Conservation (phyloP, 2,113 vertebrate species). For the Pelecanus crispus region DNA sequence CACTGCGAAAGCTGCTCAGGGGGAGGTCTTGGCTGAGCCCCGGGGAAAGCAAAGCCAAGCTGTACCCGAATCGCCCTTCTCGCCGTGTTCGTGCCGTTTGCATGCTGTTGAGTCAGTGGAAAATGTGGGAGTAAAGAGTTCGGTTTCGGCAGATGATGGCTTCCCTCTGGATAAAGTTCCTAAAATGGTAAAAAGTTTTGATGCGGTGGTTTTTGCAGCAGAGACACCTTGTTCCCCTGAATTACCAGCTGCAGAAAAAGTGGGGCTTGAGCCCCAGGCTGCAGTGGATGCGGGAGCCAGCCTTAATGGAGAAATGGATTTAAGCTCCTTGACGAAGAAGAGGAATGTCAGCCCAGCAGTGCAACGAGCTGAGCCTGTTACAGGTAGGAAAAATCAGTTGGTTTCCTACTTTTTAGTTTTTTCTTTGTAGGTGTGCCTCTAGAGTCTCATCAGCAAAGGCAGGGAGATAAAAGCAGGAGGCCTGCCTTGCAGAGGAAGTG, state of each 20-base stretch:
- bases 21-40: background rate
- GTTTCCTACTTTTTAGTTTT: background rate
- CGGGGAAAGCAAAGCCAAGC: background rate
- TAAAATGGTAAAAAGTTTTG: conserved; percentile 20
- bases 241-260: background rate
- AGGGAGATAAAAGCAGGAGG: background rate
- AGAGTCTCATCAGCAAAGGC: background rate
- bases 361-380: background rate
- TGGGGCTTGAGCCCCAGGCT: background rate
- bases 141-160: background rate
- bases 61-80: background rate
- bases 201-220: background rate
- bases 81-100: background rate
- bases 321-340: background rate
- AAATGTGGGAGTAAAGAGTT: background rate
- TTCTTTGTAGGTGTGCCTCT: background rate
- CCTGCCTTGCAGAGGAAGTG: background rate
- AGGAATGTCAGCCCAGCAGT: background rate
- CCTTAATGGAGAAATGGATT: background rate
- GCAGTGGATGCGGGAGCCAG: background rate
- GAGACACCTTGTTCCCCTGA: background rate
- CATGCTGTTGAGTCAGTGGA: background rate
- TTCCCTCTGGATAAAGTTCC: conserved; percentile 44
- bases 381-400: conserved; percentile 60
- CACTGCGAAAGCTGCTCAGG: background rate